Conservation (phyloP, 2,888 invertebrate species). For the Adelphocoris suturalis region DNA sequence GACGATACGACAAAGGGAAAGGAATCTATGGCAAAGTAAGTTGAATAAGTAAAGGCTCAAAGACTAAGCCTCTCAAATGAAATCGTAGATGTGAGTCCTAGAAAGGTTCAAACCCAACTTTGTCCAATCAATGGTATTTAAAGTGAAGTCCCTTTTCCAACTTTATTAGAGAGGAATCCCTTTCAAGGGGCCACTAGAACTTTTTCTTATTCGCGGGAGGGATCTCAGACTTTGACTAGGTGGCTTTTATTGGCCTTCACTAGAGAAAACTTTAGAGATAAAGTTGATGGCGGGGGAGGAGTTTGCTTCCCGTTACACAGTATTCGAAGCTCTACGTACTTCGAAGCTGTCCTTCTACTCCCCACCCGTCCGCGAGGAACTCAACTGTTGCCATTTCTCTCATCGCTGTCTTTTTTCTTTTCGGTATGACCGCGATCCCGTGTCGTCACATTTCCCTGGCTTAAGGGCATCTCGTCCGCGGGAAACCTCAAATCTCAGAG, state of each 20-base stretch:
- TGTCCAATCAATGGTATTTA: constrained; percentile 66
- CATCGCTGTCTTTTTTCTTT: neutral
- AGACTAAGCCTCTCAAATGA: constrained; percentile 43
- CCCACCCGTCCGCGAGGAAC: neutral
- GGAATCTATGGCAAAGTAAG: neutral
- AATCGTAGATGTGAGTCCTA: constrained; percentile 52
- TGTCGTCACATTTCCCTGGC: neutral
- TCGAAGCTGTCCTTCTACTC: neutral
- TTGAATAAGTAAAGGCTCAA: constrained; percentile 51
- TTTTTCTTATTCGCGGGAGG: constrained; percentile 62
- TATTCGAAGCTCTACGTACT: constrained; percentile 31
- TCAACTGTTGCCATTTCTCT: neutral
- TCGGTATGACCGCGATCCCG: neutral
- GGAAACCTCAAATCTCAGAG: neutral
- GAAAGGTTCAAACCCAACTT: constrained; percentile 59
- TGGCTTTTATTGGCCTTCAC: constrained; percentile 66
- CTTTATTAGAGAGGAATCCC: constrained; percentile 65
- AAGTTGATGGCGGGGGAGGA: constrained; percentile 44
- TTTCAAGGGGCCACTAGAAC: constrained; percentile 55
- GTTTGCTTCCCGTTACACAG: constrained; percentile 37
- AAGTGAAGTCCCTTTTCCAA: constrained; percentile 60
- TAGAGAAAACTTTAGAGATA: constrained; percentile 57
- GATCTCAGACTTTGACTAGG: constrained; percentile 62
- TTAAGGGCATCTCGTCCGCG: neutral
- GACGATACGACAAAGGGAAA: constrained; percentile 1